Conservation (phyloP, 2,797 vertebrate species). For the Sparus aurata region DNA sequence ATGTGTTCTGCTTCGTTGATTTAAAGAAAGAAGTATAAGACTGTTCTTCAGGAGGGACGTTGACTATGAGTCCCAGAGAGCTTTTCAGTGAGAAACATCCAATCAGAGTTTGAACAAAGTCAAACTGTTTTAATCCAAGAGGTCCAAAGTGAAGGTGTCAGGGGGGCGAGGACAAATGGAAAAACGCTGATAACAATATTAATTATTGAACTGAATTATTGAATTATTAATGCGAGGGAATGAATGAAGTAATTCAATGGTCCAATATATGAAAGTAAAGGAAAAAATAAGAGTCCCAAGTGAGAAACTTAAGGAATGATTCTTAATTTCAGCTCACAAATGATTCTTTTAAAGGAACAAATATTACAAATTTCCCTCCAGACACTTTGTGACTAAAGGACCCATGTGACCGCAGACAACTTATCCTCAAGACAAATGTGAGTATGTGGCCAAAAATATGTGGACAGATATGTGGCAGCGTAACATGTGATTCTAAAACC, state of each 20-base stretch:
- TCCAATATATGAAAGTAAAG: conserved; percentile 49
- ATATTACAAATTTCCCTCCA: conserved; percentile 56
- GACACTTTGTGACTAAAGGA: conserved; percentile 18
- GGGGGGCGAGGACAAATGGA: conserved; percentile 62
- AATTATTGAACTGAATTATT: conserved; percentile 77
- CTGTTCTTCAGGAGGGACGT: conserved; percentile 26
- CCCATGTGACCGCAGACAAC: not conserved
- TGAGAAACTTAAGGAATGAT: conserved; percentile 47
- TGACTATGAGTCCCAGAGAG: conserved; percentile 54
- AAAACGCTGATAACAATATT: conserved; percentile 72
- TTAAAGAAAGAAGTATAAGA: conserved; percentile 12
- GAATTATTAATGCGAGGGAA: conserved; percentile 68
- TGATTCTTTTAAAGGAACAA: conserved; percentile 47
- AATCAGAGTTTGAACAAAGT: conserved; percentile 69
- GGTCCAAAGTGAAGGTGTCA: conserved; percentile 54
- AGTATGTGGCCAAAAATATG: not conserved
- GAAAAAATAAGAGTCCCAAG: conserved; percentile 40
- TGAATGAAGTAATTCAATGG: conserved; percentile 56
- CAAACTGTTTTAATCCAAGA: conserved; percentile 59
- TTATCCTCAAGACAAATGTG: not conserved
- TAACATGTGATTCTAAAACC: not conserved
- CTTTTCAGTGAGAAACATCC: conserved; percentile 42
- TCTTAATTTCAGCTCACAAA: conserved; percentile 65
- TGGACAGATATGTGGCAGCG: not conserved
- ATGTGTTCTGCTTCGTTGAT: conserved; percentile 44